Base-by-base conservation (phyloP, 2,113 vertebrate species). In the Syngnathoides biaculeatus region DNA sequence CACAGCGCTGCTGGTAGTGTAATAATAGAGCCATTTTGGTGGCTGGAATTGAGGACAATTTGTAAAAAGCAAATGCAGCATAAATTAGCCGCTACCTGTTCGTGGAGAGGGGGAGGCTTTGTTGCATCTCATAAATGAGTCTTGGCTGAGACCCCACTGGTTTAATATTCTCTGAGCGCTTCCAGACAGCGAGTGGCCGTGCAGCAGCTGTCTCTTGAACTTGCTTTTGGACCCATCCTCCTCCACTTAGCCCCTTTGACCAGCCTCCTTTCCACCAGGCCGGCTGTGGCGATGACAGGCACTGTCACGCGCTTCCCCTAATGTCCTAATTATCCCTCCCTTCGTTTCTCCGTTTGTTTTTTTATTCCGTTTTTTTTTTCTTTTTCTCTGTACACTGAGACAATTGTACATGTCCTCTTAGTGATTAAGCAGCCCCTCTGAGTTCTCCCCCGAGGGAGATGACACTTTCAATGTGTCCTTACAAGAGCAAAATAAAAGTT, bases 181-280 rank as follows among this genome's bases (percentile, higher is more conserved):
- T 87, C 87, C 86, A 90, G 89, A 89, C 87, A 89, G 85, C 82
- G 81, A 88, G 80, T 79, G 81, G 81, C 86, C 81, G 78, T 81
- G 81, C 80, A 88, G 84, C 89, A 90, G 86, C 84, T 89, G 87
- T 87, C 87, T 89, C 86, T 82, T 88, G 84, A 90, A 87, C 89
- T 80, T 56, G 75, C 27, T 14, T 57, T 5, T 81, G 74, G 83
- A 75, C 81, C 76, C 39, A 40, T 43, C 60, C 30, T 9, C 40
- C 8, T 57, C 77, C 84, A 86, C 86, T 89, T 89, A 88, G 78
- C 84, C 60, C 87, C 78, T 79, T 75, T 83, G 86, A 88, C 87
- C 87, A 78, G 71, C 82, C 55, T 81, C 73, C 76, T 85, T 74
- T 87, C 68, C 72, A 74, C 77, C 64, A 69, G 73, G 80, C 80